Evolutionary conservation across 2,888 invertebrate genomes (phyloP).

Genomic region (Pogonocherus hispidulus): DNA sequence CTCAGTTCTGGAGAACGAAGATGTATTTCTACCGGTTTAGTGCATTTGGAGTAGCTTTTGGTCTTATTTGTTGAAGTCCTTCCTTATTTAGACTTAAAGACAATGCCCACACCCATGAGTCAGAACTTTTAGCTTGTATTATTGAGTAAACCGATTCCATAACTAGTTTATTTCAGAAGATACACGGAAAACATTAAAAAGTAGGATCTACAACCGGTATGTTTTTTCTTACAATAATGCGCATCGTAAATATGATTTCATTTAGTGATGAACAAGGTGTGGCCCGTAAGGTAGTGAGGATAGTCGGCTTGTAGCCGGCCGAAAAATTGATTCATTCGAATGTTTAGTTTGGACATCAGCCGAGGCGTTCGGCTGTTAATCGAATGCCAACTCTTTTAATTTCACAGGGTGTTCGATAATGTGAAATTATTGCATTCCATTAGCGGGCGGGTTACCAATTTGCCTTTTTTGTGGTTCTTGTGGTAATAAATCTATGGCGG

Average conservation of each 20-base stretch:
- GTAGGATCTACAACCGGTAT: too few relatives aligned
- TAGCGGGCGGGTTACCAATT: background rate
- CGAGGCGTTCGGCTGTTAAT: constrained; percentile 11
- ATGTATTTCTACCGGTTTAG: too few relatives aligned
- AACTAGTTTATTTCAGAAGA: too few relatives aligned
- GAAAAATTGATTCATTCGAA: constrained; percentile 18
- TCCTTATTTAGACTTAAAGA: too few relatives aligned
- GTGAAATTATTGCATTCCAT: constrained; percentile 17
- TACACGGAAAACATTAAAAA: too few relatives aligned
- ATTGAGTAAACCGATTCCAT: too few relatives aligned
- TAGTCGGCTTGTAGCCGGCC: background rate
- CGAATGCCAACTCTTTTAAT: constrained; percentile 16
- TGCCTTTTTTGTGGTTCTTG: background rate
- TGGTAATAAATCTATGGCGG: background rate
- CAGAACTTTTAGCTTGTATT: too few relatives aligned
- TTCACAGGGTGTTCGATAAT: constrained; percentile 10
- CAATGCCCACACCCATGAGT: too few relatives aligned
- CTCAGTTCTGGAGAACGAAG: background rate
- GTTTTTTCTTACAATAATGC: too few relatives aligned
- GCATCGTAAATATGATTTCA: too few relatives aligned
- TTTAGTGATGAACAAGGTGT: background rate
- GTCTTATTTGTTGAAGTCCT: too few relatives aligned
- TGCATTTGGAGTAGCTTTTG: too few relatives aligned
- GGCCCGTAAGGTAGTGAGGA: background rate
- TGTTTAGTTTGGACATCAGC: constrained; percentile 14